A percentile compares a stretch with the other conserved stretches of the same genome.
These are phyloP conservation scores for Caenorhabditis latens DNA, from an alignment of 1,140 invertebrate genomes.

Conservation along the genomic window DNA sequence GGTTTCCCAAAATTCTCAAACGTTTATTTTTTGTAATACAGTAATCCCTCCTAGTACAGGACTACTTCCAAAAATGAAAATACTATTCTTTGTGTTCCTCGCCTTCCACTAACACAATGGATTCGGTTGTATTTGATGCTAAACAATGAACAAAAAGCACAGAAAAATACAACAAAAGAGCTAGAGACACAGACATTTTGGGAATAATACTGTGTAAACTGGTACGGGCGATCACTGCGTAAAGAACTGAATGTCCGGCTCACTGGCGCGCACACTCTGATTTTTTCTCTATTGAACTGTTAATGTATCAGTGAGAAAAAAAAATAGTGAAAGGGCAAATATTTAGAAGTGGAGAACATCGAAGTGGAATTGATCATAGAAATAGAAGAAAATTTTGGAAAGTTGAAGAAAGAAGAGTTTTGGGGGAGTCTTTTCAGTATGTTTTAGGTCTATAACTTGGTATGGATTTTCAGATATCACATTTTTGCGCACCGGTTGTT, in stretches of 20 bases:
- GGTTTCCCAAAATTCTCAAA: neutral
- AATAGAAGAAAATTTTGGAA: neutral
- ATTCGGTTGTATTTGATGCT: slow-evolving; percentile 36
- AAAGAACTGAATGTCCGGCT: slow-evolving; percentile 43
- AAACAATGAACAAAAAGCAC: slow-evolving; percentile 53
- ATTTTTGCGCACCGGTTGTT: too few species aligned
- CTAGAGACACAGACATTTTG: slow-evolving; percentile 18
- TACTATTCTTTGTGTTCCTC: neutral
- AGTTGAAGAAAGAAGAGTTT: too few species aligned
- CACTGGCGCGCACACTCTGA: neutral
- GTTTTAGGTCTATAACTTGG: too few species aligned
- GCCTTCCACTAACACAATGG: neutral
- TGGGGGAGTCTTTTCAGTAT: too few species aligned
- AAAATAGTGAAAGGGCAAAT: neutral
- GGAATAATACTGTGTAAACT: slow-evolving; percentile 49
- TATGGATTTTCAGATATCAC: too few species aligned
- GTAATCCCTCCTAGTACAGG: neutral
- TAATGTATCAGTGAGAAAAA: neutral
- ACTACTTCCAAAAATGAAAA: slow-evolving; percentile 9
- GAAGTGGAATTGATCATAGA: slow-evolving; percentile 9
- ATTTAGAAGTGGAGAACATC: neutral
- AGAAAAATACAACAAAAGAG: neutral
- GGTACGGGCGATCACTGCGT: slow-evolving; percentile 21
- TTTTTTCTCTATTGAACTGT: slow-evolving; percentile 8
- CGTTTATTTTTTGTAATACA: neutral